phyloP scores from a whole-genome alignment of 2,113 vertebrate species.

The Rhynchomys soricoides region DNA sequence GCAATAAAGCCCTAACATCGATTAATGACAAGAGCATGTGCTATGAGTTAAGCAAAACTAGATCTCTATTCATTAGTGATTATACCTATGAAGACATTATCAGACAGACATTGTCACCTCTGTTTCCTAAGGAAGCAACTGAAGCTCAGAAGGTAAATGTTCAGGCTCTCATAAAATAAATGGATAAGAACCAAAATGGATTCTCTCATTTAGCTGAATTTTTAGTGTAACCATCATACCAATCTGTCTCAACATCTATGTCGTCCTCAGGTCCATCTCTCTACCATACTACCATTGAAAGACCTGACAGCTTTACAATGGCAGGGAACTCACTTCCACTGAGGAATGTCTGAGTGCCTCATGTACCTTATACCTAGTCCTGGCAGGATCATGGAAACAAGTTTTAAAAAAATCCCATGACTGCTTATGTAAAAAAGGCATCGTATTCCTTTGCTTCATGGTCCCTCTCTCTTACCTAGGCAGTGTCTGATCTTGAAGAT shows the following conservation, averaged over 20 bases:
- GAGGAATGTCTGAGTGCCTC: neutral
- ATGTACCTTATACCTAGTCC: neutral
- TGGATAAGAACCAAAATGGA: neutral
- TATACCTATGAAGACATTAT: neutral
- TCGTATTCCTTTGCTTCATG: neutral
- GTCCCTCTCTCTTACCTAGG: rapidly evolving
- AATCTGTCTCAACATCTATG: neutral
- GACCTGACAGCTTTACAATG: too few relatives aligned
- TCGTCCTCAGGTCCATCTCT: neutral
- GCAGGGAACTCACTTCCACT: neutral
- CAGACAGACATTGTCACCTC: neutral
- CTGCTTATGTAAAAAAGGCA: neutral
- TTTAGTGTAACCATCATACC: neutral
- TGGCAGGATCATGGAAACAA: neutral
- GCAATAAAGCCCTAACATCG: neutral
- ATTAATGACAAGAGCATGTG: neutral
- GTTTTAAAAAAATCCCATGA: neutral
- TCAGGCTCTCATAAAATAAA: neutral
- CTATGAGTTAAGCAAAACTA: neutral
- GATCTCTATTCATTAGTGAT: neutral
- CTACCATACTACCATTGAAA: too few relatives aligned
- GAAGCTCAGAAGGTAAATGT: neutral
- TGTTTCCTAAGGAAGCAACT: neutral
- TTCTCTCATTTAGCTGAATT: neutral
- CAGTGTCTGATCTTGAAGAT: neutral